phyloP scores from a whole-genome alignment of 2,888 invertebrate species.

The Meiosimyza decipiens region DNA sequence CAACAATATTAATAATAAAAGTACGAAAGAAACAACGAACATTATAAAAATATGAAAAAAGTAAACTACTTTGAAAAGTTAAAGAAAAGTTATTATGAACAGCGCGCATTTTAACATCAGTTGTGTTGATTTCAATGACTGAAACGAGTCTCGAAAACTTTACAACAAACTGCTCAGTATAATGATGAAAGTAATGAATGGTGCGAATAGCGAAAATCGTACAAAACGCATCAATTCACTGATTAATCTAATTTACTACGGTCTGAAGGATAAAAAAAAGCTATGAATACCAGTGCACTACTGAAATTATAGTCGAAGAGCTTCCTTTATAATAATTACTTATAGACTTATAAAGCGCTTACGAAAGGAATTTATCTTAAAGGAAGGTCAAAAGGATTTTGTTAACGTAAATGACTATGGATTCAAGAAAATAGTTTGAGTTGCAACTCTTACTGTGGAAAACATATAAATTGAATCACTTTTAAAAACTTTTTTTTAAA shows the following conservation, averaged over 20 bases:
- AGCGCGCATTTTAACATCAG: neutral
- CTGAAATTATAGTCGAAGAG: too few species aligned
- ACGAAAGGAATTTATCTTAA: too few species aligned
- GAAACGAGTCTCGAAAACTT: slow-evolving; percentile 1
- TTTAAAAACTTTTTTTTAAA: too few species aligned
- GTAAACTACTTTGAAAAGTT: neutral
- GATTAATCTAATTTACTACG: slow-evolving; percentile 29
- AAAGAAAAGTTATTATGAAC: slow-evolving; percentile 26
- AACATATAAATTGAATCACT: too few species aligned
- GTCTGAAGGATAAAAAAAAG: slow-evolving; percentile 14
- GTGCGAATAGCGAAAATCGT: neutral
- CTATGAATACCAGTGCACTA: neutral
- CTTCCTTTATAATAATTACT: too few species aligned
- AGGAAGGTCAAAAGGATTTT: too few species aligned
- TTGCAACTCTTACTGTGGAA: too few species aligned
- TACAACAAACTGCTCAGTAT: neutral
- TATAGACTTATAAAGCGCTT: too few species aligned
- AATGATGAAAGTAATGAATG: neutral
- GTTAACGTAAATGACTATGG: too few species aligned
- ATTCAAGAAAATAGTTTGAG: too few species aligned
- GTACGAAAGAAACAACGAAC: neutral
- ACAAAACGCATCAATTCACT: slow-evolving; percentile 25
- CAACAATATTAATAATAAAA: slow-evolving; percentile 15
- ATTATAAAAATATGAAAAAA: neutral
- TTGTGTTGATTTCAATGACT: slow-evolving; percentile 3